Percentiles rank a stretch among this genome's conserved stretches.
These are phyloP conservation scores for Antheraea yamamai DNA, from an alignment of 2,888 invertebrate genomes.

Conservation along the genomic window DNA sequence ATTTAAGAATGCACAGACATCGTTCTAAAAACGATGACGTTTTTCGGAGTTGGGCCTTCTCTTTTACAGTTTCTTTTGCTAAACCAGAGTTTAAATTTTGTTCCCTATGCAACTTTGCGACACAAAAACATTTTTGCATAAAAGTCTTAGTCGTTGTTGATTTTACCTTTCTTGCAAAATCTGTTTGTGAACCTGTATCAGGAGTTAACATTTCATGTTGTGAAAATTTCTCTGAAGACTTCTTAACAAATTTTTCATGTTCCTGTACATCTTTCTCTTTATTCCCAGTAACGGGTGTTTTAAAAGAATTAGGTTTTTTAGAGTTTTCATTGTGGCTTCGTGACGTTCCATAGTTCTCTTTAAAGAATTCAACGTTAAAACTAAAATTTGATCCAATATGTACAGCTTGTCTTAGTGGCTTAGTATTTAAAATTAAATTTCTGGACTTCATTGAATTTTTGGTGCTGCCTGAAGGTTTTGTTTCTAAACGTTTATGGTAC, in stretches of 20 bases:
- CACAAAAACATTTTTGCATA: constrained; percentile 9
- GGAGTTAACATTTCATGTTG: not conserved
- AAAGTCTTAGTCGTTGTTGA: constrained; percentile 1
- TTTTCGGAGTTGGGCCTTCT: not conserved
- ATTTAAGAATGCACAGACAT: not conserved
- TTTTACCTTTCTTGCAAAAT: not conserved
- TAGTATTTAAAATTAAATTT: not conserved
- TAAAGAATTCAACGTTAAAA: constrained; percentile 46
- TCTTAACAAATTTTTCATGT: not conserved
- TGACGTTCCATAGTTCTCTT: constrained; percentile 26
- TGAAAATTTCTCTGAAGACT: not conserved
- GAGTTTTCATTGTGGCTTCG: not conserved
- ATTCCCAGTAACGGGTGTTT: not conserved
- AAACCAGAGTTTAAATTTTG: not conserved
- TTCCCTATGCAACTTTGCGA: not conserved
- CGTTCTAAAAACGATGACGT: constrained; percentile 1
- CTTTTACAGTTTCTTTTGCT: not conserved
- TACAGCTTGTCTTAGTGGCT: constrained; percentile 33
- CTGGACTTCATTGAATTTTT: not conserved
- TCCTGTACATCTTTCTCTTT: not conserved
- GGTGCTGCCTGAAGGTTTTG: constrained; percentile 23
- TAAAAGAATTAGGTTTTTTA: not conserved
- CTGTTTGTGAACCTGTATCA: not conserved
- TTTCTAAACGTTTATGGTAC: constrained; percentile 10
- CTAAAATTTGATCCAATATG: constrained; percentile 46